Base-by-base conservation (phyloP, 1,140 invertebrate genomes). In the Stegodyphus dumicola region DNA sequence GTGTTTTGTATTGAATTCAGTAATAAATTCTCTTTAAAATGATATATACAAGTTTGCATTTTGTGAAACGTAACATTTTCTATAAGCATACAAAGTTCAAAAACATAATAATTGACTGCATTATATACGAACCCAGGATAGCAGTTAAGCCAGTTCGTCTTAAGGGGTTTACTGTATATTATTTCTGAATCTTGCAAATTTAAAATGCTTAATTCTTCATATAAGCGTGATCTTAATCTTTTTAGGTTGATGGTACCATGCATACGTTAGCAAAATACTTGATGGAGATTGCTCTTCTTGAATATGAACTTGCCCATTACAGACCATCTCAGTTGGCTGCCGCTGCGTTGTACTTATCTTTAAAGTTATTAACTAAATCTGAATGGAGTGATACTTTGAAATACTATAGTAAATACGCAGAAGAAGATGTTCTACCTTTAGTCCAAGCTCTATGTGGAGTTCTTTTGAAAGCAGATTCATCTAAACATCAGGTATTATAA, bases 211-310 rank as follows among this genome's bases (percentile, higher is more conserved):
- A 33, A 33, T 33, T 10, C 5, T 18, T 9, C 0, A 11, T 52
- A 53, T 56, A 4, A 49, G 48, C 48, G 33, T 33, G 33, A 33
- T 33, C 33, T 33, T 33, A 33, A 33, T 33, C 33, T 60, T 87
- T 88, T 52, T 77, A 93, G 90, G 94, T 94, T 9, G 93, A 93
- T 88, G 90, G 93, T 15, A 92, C 92, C 80, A 93, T 95, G 89
- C 96, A 99, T 90, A 94, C 94, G 71, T 91, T 98, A 90, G 96
- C 96, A 7, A 99, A 99, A 91, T 99, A 98, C 90, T 93, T 99
- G 75, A 93, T 97, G 88, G 98, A 99, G 90, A 90, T 99, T 52
- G 93, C 94, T 84, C 91, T 98, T 65, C 90, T 97, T 13, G 94
- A 98, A 67, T 97, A 98, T 89, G 92, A 94, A 54, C 93, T 97